Evolutionary conservation across 2,113 vertebrate genomes (phyloP).

Genomic region (Elgaria multicarinata): DNA sequence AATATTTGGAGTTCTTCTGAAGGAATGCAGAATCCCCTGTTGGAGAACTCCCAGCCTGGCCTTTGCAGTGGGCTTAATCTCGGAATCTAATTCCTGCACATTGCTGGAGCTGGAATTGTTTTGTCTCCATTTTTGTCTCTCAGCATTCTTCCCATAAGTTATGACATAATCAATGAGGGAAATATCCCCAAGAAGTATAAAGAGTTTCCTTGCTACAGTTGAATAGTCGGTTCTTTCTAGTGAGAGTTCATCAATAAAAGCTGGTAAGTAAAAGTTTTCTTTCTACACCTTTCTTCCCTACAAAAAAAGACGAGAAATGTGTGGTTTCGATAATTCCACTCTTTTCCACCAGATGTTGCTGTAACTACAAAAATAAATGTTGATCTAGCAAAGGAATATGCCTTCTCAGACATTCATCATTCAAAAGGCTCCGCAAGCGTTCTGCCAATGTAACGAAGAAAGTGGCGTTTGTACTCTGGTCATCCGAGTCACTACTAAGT

Average conservation of each 20-base stretch:
- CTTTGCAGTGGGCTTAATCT: not conserved
- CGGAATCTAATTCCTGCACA: not conserved
- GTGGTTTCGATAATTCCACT: not conserved
- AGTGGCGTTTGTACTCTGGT: not conserved
- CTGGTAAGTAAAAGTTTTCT: constrained; percentile 11
- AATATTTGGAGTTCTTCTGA: not conserved
- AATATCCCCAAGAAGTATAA: not conserved
- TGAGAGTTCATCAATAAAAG: not conserved
- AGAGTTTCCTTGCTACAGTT: not conserved
- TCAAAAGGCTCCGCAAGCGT: too few species aligned
- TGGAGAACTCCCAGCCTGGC: not conserved
- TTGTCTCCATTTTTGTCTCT: not conserved
- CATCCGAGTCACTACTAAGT: not conserved
- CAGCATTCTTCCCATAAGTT: not conserved
- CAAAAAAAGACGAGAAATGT: not conserved
- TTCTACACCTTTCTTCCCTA: not conserved
- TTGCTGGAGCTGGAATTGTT: not conserved
- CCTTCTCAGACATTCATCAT: not conserved
- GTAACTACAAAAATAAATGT: constrained; percentile 49
- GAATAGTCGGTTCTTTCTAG: not conserved
- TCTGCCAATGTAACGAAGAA: not conserved
- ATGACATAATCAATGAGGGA: not conserved
- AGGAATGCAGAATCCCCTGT: not conserved
- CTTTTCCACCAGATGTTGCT: constrained; percentile 73
- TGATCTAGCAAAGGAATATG: not conserved